Conservation (phyloP, 2,113 vertebrate species). For the Charadrius vociferus region DNA sequence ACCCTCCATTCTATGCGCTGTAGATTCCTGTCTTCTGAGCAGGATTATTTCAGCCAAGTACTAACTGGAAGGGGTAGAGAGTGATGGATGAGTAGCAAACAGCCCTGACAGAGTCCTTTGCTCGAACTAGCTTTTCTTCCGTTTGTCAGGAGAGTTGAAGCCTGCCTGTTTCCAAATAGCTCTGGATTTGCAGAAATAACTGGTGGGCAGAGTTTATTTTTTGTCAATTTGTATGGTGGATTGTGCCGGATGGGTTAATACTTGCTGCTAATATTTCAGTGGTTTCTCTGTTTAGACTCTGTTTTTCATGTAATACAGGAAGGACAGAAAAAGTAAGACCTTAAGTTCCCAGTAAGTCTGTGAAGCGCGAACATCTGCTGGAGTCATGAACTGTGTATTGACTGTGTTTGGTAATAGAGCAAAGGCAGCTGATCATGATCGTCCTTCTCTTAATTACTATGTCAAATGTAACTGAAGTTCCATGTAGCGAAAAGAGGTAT, state of each 20-base stretch:
- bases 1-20: background rate
- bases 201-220: background rate
- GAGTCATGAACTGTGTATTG: constrained; percentile 40
- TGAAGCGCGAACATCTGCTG: constrained; percentile 25
- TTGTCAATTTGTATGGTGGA: background rate
- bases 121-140: background rate
- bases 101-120: background rate
- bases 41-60: background rate
- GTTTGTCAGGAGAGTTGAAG: background rate
- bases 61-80: background rate
- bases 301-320: constrained; percentile 4
- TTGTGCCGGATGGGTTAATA: constrained; percentile 1
- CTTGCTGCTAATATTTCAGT: background rate
- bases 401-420: constrained; percentile 18
- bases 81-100: background rate
- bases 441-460: constrained; percentile 45
- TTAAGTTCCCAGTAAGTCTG: background rate
- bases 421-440: constrained; percentile 26
- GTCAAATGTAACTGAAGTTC: constrained; percentile 34
- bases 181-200: background rate
- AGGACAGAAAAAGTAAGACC: constrained; percentile 11
- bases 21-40: background rate
- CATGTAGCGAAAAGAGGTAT: background rate
- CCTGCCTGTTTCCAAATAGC: background rate
- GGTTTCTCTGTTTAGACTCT: constrained; percentile 12